These are phyloP conservation scores for Eurystomus gularis DNA, from an alignment of 2,113 vertebrate genomes.

Conservation along the genomic window DNA sequence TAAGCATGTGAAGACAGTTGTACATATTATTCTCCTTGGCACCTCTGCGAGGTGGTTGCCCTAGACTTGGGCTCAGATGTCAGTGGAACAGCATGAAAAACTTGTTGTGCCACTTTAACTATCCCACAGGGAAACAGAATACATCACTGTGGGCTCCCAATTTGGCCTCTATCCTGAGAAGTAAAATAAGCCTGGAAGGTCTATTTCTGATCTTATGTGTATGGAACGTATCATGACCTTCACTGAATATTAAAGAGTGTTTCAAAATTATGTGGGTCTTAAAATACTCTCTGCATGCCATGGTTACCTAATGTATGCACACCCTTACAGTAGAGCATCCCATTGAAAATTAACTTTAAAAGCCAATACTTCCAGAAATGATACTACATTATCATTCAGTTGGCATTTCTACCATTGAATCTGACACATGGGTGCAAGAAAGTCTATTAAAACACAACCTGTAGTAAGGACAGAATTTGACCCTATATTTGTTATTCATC, in stretches of 20 bases:
- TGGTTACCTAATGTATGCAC: conserved; percentile 15
- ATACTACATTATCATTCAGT: conserved; percentile 13
- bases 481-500: background rate
- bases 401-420: conserved; percentile 35
- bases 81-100: background rate
- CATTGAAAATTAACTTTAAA: conserved; percentile 32
- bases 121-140: background rate
- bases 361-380: conserved; percentile 45
- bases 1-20: background rate
- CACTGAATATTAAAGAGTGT: conserved; percentile 17
- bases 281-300: conserved; percentile 38
- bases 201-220: conserved; percentile 23
- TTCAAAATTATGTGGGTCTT: conserved; percentile 22
- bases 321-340: conserved; percentile 1
- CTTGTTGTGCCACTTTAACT: background rate
- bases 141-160: background rate
- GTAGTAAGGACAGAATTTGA: background rate
- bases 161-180: background rate
- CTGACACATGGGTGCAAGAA: background rate
- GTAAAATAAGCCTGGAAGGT: conserved; percentile 1
- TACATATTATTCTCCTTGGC: background rate
- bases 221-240: conserved; percentile 33
- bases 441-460: background rate
- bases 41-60: background rate
- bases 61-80: background rate